phyloP scores from a whole-genome alignment of 2,797 vertebrate genomes.

The Muscicapa comitata region DNA sequence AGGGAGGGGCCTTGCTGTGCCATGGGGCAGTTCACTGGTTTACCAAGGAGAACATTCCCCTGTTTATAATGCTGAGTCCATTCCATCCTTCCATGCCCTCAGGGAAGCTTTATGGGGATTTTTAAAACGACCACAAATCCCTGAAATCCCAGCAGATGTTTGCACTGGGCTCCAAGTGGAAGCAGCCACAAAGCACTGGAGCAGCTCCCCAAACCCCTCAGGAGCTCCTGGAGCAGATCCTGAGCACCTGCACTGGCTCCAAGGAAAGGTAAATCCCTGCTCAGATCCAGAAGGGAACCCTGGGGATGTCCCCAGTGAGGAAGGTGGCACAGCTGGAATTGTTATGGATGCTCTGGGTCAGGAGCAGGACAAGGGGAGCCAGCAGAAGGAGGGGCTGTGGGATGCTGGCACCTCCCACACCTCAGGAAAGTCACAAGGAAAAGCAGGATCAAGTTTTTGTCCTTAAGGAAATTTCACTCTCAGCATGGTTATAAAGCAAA shows the following conservation, averaged over 20 bases:
- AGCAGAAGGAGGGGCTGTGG: neutral
- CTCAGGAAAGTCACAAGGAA: fast-evolving
- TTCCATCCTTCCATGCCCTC: neutral
- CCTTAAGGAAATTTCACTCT: fast-evolving
- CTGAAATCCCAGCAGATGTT: neutral
- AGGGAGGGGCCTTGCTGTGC: neutral
- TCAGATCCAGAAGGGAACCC: neutral
- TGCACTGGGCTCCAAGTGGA: neutral
- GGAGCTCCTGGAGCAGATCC: neutral
- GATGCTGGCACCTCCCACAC: neutral
- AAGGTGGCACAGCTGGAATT: fast-evolving
- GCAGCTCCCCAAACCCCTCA: neutral
- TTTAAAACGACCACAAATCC: neutral
- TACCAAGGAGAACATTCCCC: neutral
- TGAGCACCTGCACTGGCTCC: fast-evolving
- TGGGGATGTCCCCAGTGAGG: neutral
- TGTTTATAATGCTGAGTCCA: neutral
- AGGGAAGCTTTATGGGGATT: neutral
- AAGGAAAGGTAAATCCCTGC: neutral
- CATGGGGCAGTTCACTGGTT: neutral
- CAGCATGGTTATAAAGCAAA: neutral
- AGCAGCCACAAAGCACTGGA: neutral
- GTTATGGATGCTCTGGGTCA: fast-evolving
- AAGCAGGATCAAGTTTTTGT: neutral
- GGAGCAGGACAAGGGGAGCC: neutral